Evolutionary conservation across 1,140 invertebrate genomes (phyloP).

Genomic region (Sinella curviseta): DNA sequence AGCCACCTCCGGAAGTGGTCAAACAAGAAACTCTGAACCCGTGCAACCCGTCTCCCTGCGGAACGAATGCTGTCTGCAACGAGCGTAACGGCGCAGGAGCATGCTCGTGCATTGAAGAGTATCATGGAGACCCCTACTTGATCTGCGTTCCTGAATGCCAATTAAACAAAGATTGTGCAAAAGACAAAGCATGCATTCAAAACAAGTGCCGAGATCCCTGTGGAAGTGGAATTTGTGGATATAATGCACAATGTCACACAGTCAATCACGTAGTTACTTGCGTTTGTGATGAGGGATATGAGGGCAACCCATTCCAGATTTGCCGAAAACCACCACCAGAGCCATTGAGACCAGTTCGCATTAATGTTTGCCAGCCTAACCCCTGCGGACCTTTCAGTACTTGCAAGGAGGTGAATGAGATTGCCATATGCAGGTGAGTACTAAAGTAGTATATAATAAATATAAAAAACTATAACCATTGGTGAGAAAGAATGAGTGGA

Average conservation of each 20-base stretch:
- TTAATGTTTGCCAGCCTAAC: constrained; percentile 67
- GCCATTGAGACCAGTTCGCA: constrained; percentile 75
- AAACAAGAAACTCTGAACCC: neutral
- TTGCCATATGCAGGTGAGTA: constrained; percentile 50
- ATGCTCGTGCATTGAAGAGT: constrained; percentile 51
- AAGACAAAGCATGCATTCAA: constrained; percentile 52
- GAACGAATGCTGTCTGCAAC: constrained; percentile 65
- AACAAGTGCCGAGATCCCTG: constrained; percentile 51
- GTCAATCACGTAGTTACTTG: constrained; percentile 70
- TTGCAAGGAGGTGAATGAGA: constrained; percentile 56
- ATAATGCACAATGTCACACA: constrained; percentile 50
- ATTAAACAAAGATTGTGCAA: constrained; percentile 63
- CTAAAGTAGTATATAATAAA: neutral
- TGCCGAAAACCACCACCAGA: constrained; percentile 64
- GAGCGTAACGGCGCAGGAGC: constrained; percentile 52
- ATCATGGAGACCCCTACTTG: constrained; percentile 56
- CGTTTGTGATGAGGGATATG: constrained; percentile 67
- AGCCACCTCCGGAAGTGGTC: no score
- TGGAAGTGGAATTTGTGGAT: neutral
- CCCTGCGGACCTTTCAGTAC: constrained; percentile 67
- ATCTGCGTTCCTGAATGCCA: constrained; percentile 73
- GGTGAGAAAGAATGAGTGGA: no score
- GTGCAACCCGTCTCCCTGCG: constrained; percentile 70
- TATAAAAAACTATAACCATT: no score
- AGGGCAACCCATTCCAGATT: constrained; percentile 69